Evolutionary conservation across 2,888 invertebrate species (phyloP).

Genomic region (Slavum lentiscoides): DNA sequence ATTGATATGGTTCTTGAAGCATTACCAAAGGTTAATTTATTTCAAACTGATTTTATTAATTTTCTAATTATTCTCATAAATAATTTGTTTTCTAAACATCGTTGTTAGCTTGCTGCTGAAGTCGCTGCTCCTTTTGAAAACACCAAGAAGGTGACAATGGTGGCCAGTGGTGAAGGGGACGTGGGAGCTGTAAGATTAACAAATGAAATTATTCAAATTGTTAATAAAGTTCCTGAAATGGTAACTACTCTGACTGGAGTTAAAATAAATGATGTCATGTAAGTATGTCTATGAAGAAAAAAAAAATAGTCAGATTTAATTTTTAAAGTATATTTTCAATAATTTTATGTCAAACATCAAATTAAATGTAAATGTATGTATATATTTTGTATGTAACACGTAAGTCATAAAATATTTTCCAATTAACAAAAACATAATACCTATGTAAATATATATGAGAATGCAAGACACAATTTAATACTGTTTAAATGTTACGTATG

Average conservation of each 20-base stretch:
- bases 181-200: slow-evolving; percentile 94
- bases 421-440: neutral
- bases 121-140: slow-evolving; percentile 93
- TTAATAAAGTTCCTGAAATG: slow-evolving; percentile 86
- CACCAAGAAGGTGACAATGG: slow-evolving; percentile 94
- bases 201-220: slow-evolving; percentile 90
- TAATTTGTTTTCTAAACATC: slow-evolving; percentile 17
- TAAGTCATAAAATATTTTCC: neutral
- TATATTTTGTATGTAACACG: neutral
- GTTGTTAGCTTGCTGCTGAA: slow-evolving; percentile 85
- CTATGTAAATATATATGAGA: neutral
- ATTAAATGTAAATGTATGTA: neutral
- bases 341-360: neutral
- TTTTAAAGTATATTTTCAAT: neutral
- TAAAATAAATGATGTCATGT: slow-evolving; percentile 71
- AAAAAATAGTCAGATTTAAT: neutral
- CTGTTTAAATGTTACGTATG: neutral
- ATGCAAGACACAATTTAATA: neutral
- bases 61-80: slow-evolving; percentile 13
- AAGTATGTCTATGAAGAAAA: slow-evolving; percentile 63
- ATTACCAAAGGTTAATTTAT: slow-evolving; percentile 78
- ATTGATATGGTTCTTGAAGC: slow-evolving; percentile 95
- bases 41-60: neutral
- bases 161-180: slow-evolving; percentile 87
- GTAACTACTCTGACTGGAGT: slow-evolving; percentile 92